Evolutionary conservation across 2,888 invertebrate genomes (phyloP).

Genomic region (Nezara viridula): DNA sequence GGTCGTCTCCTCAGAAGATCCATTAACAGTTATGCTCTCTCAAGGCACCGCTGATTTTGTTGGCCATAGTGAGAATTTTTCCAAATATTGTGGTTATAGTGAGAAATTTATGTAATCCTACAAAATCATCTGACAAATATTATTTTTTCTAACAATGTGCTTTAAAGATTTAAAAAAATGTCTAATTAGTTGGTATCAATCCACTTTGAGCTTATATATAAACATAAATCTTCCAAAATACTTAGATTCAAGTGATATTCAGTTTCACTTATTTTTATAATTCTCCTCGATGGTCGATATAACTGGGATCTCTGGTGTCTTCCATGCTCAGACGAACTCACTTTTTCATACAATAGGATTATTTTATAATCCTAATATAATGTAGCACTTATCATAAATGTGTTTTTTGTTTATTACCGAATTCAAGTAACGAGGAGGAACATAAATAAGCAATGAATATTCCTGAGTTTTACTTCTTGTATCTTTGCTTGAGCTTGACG

Average conservation of each 20-base stretch:
- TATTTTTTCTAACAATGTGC: constrained; percentile 1
- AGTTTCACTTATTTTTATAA: background rate
- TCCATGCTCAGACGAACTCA: background rate
- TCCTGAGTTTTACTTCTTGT: too few species aligned
- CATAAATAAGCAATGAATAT: too few species aligned
- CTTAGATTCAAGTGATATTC: too few species aligned
- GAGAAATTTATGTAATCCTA: background rate
- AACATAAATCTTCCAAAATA: background rate
- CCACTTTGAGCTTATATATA: too few species aligned
- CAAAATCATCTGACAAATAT: background rate
- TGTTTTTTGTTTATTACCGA: too few species aligned
- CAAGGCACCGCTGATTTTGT: background rate
- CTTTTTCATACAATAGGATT: background rate
- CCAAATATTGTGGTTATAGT: background rate
- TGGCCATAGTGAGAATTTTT: too few species aligned
- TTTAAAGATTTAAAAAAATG: background rate
- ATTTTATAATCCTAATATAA: too few species aligned
- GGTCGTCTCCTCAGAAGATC: background rate
- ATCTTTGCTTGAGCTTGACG: too few species aligned
- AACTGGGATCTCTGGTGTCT: background rate
- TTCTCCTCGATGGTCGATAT: background rate
- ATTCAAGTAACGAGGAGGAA: too few species aligned
- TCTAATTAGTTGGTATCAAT: background rate
- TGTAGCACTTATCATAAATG: too few species aligned
- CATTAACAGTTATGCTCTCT: background rate